Conservation (phyloP, 2,888 invertebrate genomes). For the Himalopsyche japonica region DNA sequence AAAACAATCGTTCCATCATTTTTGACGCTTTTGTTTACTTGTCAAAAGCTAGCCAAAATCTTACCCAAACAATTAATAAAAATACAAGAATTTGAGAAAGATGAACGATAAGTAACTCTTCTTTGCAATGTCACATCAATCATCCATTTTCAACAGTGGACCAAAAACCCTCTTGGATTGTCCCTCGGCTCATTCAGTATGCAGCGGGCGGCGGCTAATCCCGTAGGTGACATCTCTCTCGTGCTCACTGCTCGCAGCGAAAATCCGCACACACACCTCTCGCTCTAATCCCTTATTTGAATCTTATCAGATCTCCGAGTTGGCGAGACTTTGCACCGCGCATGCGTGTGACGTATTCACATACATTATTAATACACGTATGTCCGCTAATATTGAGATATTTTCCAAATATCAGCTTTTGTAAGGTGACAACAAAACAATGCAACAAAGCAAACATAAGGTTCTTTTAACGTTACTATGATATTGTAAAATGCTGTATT, state of each 20-base stretch:
- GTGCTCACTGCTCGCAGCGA: slow-evolving; percentile 48
- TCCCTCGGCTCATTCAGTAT: slow-evolving; percentile 18
- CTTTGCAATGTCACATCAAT: not conserved
- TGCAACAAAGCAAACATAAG: too few relatives aligned
- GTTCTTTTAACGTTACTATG: too few relatives aligned
- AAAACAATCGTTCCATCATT: not conserved
- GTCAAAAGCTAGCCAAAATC: not conserved
- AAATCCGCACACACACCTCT: slow-evolving; percentile 55
- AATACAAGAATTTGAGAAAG: not conserved
- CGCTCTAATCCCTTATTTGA: slow-evolving; percentile 62
- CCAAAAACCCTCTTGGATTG: not conserved
- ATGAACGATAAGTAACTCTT: not conserved
- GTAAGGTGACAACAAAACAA: not conserved
- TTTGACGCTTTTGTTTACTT: not conserved
- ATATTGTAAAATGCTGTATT: too few relatives aligned
- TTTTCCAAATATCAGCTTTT: not conserved
- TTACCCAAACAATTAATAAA: not conserved
- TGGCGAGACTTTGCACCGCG: slow-evolving; percentile 5
- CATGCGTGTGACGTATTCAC: not conserved
- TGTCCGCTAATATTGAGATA: not conserved
- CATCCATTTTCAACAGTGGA: not conserved
- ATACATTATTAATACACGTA: not conserved
- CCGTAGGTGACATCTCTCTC: slow-evolving; percentile 49
- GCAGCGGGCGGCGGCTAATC: slow-evolving; percentile 52
- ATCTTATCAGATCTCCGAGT: slow-evolving; percentile 58